Evolutionary conservation across 2,888 invertebrate genomes (phyloP).

Genomic region (Tenthredo amoena): DNA sequence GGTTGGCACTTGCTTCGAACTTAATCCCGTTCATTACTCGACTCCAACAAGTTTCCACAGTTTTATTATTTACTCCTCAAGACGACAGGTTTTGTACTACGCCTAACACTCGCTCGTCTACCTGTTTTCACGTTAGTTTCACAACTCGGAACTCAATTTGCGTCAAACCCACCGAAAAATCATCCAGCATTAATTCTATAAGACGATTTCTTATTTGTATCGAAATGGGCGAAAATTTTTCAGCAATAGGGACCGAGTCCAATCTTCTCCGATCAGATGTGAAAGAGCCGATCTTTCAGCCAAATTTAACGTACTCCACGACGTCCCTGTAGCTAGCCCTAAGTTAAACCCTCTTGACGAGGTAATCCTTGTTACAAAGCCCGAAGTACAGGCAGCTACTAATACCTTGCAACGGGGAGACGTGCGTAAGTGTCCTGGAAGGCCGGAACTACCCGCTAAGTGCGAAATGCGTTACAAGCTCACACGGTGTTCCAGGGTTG

Average conservation of each 20-base stretch:
- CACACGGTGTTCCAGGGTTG: background rate
- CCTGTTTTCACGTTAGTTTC: background rate
- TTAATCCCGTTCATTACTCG: constrained; percentile 42
- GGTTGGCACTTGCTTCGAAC: constrained; percentile 29
- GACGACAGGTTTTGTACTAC: background rate
- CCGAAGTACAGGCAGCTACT: constrained; percentile 20
- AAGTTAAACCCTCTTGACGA: constrained; percentile 43
- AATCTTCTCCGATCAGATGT: too few species aligned
- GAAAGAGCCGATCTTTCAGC: background rate
- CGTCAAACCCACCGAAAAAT: too few species aligned
- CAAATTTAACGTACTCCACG: background rate
- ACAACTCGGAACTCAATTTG: background rate
- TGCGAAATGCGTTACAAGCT: background rate
- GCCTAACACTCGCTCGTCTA: background rate
- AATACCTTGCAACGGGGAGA: background rate
- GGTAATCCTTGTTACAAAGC: constrained; percentile 41
- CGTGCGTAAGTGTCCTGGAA: constrained; percentile 27
- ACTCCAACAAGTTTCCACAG: constrained; percentile 35
- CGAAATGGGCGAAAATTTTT: too few species aligned
- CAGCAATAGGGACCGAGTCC: background rate
- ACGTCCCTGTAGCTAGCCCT: background rate
- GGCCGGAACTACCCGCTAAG: constrained; percentile 27
- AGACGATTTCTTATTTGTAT: too few species aligned
- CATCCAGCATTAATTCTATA: background rate
- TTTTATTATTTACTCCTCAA: background rate